Evolutionary conservation across 2,888 invertebrate species (phyloP).

Genomic region (Nymphalis c-album): DNA sequence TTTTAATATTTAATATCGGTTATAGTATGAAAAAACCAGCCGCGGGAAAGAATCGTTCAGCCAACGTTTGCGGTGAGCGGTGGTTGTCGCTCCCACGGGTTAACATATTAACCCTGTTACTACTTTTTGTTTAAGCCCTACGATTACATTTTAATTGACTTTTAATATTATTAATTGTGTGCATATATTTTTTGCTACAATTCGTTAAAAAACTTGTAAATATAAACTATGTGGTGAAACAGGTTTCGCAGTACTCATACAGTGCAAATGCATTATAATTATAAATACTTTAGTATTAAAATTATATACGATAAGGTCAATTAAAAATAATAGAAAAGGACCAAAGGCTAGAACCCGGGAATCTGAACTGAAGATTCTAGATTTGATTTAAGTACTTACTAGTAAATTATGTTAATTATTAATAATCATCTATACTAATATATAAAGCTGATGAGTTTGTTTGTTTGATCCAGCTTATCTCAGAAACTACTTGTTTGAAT

Average conservation of each 20-base stretch:
- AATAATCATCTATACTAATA: too few relatives aligned
- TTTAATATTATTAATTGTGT: conserved; percentile 5
- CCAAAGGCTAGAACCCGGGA: too few relatives aligned
- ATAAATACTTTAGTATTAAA: too few relatives aligned
- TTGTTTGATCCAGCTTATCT: too few relatives aligned
- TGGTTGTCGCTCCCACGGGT: conserved; percentile 43
- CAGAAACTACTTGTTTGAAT: too few relatives aligned
- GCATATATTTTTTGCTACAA: neutral
- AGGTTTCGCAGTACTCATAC: neutral
- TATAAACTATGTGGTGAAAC: neutral
- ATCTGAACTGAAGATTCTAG: too few relatives aligned
- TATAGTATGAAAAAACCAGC: conserved; percentile 17
- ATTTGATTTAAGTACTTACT: too few relatives aligned
- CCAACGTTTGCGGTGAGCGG: conserved; percentile 28
- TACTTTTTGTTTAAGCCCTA: conserved; percentile 16
- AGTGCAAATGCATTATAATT: neutral
- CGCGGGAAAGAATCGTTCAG: conserved; percentile 17
- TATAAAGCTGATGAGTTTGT: too few relatives aligned
- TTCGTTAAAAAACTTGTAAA: neutral
- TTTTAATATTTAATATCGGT: too few relatives aligned
- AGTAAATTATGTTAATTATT: too few relatives aligned
- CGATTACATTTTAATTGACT: conserved; percentile 11
- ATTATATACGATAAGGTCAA: too few relatives aligned
- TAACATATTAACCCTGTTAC: conserved; percentile 40
- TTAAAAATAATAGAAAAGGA: too few relatives aligned